Evolutionary conservation across 2,113 vertebrate species (phyloP), one percentile per base, ranked within the genome.

Genomic region (Centrocercus urophasianus): DNA sequence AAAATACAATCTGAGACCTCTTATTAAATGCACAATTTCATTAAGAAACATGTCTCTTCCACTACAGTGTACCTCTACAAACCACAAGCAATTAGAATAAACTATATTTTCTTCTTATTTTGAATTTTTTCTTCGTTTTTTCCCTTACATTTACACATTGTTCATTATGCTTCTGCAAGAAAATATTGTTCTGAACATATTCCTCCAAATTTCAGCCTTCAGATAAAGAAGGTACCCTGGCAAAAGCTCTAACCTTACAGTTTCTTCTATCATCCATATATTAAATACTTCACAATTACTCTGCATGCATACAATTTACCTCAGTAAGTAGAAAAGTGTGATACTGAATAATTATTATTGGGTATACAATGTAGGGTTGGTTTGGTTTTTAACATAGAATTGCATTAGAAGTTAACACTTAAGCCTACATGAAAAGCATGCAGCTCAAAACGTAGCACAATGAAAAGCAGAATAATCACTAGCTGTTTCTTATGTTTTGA

Each of bases 331-430:
- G n/a, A 66, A 81, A 75, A 47, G 8, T 28, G 47, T 13, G 6
- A 73, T n/a, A 50, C 25, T 45, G 43, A 83, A 36, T 59, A 84
- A 54, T 4, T 40, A 15, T 43, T 84, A 71, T 1, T 54, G 6
- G 20, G 11, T 17, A 2, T 8, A 47, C 38, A 0, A 1, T 9
- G 7, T 14, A 77, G 7, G 11, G 3, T 42, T 63, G 38, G 15
- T 61, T 54, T 38, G 25, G 38, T 28, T 80, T 45, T 59, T 16
- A 80, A 88, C 30, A 36, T 11, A 27, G 19, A 1, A 1, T 27
- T 72, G 52, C 40, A n/a, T 52, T 59, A 47, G 32, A 76, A 34
- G 13, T 13, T 40, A 54, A 42, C n/a, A 36, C 13, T 36, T 7
- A 21, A 32, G 40, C 60, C 56, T 69, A 25, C 0, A 52, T n/a